These are phyloP conservation scores for Eupithecia exiguata DNA, from an alignment of 2,888 invertebrate genomes.

Conservation along the genomic window DNA sequence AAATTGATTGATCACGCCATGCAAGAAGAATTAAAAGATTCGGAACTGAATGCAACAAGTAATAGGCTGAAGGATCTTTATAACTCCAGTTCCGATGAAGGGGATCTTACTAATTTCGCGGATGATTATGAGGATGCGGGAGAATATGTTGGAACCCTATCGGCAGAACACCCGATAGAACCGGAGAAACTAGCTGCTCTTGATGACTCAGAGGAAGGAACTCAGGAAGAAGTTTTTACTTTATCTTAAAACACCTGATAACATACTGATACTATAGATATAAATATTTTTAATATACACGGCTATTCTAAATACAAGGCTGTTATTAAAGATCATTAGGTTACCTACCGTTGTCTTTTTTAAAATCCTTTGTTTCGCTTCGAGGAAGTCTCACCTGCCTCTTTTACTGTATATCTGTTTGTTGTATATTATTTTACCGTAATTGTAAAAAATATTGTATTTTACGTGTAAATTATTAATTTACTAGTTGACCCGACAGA, in stretches of 20 bases:
- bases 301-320: neutral
- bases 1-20: neutral
- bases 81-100: neutral
- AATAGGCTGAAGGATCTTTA: neutral
- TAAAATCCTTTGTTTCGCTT: neutral
- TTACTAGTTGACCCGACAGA: too few relatives aligned
- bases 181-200: neutral
- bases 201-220: slow-evolving; percentile 4
- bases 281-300: neutral
- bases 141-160: neutral
- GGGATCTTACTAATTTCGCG: neutral
- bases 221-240: neutral
- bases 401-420: neutral
- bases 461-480: too few relatives aligned
- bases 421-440: too few relatives aligned
- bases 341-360: neutral
- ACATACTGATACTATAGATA: neutral
- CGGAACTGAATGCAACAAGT: neutral
- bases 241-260: neutral
- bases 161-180: neutral
- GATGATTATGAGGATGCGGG: neutral
- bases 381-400: neutral
- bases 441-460: too few relatives aligned
- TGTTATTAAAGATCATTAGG: neutral
- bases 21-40: neutral